Percentiles rank a stretch among this genome's conserved stretches.
Conservation (phyloP, 2,113 vertebrate species). For the Rhea pennata region DNA sequence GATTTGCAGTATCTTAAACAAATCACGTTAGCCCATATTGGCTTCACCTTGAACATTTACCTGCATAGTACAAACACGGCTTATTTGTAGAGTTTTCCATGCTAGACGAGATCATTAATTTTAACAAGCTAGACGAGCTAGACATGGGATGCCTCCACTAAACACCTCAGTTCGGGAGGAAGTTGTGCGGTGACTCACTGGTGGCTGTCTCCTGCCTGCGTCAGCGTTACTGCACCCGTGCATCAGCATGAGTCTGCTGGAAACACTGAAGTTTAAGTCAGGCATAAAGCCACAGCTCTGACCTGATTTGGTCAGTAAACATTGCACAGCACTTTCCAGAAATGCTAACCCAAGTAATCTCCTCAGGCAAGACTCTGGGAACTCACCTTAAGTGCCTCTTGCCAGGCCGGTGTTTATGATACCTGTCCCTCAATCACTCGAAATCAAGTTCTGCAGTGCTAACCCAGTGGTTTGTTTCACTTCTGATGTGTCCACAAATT, state of each 20-base stretch:
- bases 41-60: not conserved
- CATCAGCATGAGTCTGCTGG: slow-evolving; percentile 34
- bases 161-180: not conserved
- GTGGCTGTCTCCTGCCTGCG: slow-evolving; percentile 19
- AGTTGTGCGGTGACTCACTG: not conserved
- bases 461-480: not conserved
- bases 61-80: not conserved
- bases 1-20: slow-evolving; percentile 17
- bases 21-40: not conserved
- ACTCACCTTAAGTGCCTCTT: slow-evolving; percentile 20
- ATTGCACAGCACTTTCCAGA: not conserved
- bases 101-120: not conserved
- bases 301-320: not conserved
- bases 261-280: not conserved
- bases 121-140: not conserved
- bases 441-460: not conserved
- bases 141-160: not conserved
- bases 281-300: not conserved
- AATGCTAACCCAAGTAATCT: not conserved
- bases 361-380: not conserved
- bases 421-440: not conserved
- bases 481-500: not conserved
- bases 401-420: not conserved
- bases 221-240: not conserved
- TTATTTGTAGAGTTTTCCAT: not conserved